phyloP scores from a whole-genome alignment of 2,888 invertebrate genomes.

The Drosophila antonietae region DNA sequence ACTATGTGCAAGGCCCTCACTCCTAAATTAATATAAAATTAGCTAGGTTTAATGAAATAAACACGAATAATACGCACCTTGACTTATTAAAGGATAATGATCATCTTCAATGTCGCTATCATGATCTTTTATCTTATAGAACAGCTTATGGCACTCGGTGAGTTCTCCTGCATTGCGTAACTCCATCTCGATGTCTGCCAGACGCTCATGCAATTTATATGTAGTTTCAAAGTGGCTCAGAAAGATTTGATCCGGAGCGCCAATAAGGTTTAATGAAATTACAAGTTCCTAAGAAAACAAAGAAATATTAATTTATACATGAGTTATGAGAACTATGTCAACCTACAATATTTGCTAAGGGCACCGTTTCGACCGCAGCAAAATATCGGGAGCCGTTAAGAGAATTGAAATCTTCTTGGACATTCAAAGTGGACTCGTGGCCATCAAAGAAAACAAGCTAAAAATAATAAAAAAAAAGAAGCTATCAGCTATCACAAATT shows the following conservation, averaged over 20 bases:
- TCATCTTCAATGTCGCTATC: slow-evolving; percentile 94
- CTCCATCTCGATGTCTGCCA: slow-evolving; percentile 89
- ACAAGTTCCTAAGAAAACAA: slow-evolving; percentile 86
- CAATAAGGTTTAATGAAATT: slow-evolving; percentile 95
- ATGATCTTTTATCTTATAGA: slow-evolving; percentile 87
- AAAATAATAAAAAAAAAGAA: neutral
- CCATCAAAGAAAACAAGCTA: slow-evolving; percentile 98
- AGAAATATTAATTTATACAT: neutral
- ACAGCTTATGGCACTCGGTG: slow-evolving; percentile 87
- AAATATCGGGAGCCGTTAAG: slow-evolving; percentile 97
- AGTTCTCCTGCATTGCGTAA: slow-evolving; percentile 86
- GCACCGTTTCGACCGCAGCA: slow-evolving; percentile 88
- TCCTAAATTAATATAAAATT: slow-evolving; percentile 13
- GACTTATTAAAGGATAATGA: slow-evolving; percentile 90
- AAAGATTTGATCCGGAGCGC: slow-evolving; percentile 92
- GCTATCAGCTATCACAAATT: neutral
- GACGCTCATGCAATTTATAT: slow-evolving; percentile 88
- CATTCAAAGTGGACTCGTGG: slow-evolving; percentile 94
- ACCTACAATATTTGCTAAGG: slow-evolving; percentile 86
- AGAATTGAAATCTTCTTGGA: slow-evolving; percentile 93
- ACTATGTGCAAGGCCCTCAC: slow-evolving; percentile 93
- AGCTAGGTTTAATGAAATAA: too few relatives aligned
- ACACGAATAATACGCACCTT: slow-evolving; percentile 72
- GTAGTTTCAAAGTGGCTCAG: slow-evolving; percentile 92
- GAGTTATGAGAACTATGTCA: too few relatives aligned